Evolutionary conservation across 2,888 invertebrate species (phyloP), one percentile per base, ranked within the genome.

Genomic region (Steinernema carpocapsae): DNA sequence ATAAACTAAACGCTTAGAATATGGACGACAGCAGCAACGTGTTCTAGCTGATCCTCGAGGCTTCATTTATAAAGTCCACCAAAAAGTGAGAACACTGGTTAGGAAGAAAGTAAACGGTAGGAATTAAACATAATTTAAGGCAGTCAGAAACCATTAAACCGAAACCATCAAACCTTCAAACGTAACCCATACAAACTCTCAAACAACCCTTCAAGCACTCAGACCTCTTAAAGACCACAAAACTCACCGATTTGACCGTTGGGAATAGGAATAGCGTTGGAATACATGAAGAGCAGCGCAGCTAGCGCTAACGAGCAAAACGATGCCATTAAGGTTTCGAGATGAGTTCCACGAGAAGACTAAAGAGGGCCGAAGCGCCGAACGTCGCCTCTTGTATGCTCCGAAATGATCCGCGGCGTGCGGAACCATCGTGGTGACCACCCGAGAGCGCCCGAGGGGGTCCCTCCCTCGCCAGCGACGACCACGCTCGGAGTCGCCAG

Each of bases 231-330:
- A 37, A 37, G 37, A 3, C 37, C 37, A 6, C 37, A 10, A 37
- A 37, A 37, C 79, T 71, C 70, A 83, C 83, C 84, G 37, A 84
- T 71, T 74, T 82, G 82, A 72, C 81, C 81, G 72, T 83, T 84
- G 0, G 84, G 84, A 45, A 84, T 83, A 6, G 82, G 82, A 45
- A 84, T 82, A 48, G 80, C 73, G 19, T 42, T 32, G 2, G 46
- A 22, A 42, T 45, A 24, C 19, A 45, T 26, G 24, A 43, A 19
- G n/a, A 72, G 32, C 26, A 51, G 12, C 10, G 70, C 51, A 19
- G 52, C 22, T 19, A 72, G 73, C 64, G 64, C 64, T 29, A 64
- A 6, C 6, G 64, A 37, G 37, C 37, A 17, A 14, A 64, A 29
- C 4, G 64, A 64, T 37, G 64, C 64, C 64, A 64, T 64, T 32